These are phyloP conservation scores for Terebella lapidaria DNA, from an alignment of 2,888 invertebrate species.

Conservation along the genomic window DNA sequence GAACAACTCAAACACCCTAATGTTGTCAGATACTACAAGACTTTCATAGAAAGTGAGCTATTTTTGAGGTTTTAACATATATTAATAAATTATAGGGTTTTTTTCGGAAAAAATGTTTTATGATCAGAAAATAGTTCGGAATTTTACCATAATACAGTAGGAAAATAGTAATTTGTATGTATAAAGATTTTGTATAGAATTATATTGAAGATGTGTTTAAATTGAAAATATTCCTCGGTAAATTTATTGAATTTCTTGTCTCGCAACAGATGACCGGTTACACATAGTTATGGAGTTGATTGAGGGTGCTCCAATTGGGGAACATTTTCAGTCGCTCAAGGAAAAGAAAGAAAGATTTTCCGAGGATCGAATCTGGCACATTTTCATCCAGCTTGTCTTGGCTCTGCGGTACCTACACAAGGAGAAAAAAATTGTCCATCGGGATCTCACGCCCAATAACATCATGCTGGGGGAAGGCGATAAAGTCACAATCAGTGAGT, in stretches of 20 bases:
- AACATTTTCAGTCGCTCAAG: conserved; percentile 53
- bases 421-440: conserved; percentile 54
- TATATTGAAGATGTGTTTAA: too few relatives aligned
- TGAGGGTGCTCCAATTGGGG: conserved; percentile 54
- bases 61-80: neutral
- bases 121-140: neutral
- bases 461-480: conserved; percentile 54
- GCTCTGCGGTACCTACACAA: conserved; percentile 56
- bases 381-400: conserved; percentile 54
- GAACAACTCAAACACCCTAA: conserved; percentile 55
- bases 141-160: neutral
- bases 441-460: conserved; percentile 53
- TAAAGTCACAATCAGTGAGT: conserved; percentile 53
- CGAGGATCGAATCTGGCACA: conserved; percentile 53
- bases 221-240: too few relatives aligned
- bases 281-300: conserved; percentile 57
- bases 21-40: conserved; percentile 54
- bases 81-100: neutral
- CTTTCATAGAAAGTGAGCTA: conserved; percentile 51
- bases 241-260: too few relatives aligned
- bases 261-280: conserved; percentile 50
- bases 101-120: neutral
- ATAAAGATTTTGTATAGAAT: too few relatives aligned
- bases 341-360: conserved; percentile 51
- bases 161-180: too few relatives aligned